A percentile compares a stretch with the other conserved stretches of the same genome.
Conservation (phyloP, 1,140 invertebrate genomes). For the Wiebesia pumilae region DNA sequence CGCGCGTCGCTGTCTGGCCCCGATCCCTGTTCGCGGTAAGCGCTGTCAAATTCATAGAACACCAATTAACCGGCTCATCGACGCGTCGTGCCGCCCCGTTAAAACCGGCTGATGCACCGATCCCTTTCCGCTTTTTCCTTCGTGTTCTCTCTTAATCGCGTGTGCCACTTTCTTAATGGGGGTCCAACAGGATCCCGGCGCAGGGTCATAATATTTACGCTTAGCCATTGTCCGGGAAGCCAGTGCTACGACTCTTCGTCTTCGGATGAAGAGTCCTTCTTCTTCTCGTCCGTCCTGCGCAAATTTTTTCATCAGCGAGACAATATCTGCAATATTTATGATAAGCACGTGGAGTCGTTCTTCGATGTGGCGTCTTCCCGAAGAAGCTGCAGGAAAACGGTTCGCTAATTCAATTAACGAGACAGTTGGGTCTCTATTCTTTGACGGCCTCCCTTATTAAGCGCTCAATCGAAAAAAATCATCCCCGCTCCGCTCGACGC, state of each 20-base stretch:
- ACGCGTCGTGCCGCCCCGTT: constrained; percentile 20
- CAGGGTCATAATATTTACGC: constrained; percentile 26
- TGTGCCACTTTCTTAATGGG: constrained; percentile 40
- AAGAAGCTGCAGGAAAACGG: neutral
- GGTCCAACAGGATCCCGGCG: neutral
- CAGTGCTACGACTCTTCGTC: neutral
- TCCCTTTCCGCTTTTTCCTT: constrained; percentile 52
- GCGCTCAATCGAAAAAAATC: neutral
- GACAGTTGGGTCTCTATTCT: neutral
- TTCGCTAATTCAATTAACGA: constrained; percentile 4
- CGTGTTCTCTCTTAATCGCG: constrained; percentile 40
- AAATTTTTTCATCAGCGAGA: neutral
- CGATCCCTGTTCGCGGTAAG: constrained; percentile 71
- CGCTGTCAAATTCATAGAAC: constrained; percentile 73
- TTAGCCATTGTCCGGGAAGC: neutral
- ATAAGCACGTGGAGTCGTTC: neutral
- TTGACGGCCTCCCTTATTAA: neutral
- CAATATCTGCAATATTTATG: constrained; percentile 2
- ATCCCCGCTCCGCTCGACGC: no score
- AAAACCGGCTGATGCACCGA: constrained; percentile 15
- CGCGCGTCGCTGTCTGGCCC: constrained; percentile 61
- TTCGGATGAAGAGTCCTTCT: neutral
- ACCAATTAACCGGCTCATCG: constrained; percentile 67
- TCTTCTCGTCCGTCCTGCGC: no score
- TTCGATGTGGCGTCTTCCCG: neutral